Evolutionary conservation across 2,888 invertebrate genomes (phyloP).

Genomic region (Amblyjoppa fuscipennis): DNA sequence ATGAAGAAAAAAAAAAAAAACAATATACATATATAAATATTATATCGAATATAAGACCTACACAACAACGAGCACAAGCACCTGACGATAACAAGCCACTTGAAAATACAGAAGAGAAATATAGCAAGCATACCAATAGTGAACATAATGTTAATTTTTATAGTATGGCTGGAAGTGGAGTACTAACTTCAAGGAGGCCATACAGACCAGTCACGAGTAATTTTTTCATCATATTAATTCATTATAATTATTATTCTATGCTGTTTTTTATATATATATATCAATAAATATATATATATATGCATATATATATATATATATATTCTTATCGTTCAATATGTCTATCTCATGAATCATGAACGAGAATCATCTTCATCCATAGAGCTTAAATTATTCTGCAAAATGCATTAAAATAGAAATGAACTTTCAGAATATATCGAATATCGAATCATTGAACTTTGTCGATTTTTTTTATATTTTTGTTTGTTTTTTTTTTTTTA

Average conservation of each 20-base stretch:
- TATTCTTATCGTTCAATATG: slow-evolving; percentile 81
- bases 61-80: slow-evolving; percentile 64
- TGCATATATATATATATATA: slow-evolving; percentile 65
- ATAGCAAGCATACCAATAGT: slow-evolving; percentile 72
- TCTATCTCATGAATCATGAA: slow-evolving; percentile 80
- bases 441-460: slow-evolving; percentile 32
- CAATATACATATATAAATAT: slow-evolving; percentile 21
- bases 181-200: slow-evolving; percentile 98
- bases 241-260: slow-evolving; percentile 82
- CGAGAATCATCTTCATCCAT: slow-evolving; percentile 78
- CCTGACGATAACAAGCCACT: slow-evolving; percentile 58
- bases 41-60: slow-evolving; percentile 49
- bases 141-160: slow-evolving; percentile 85
- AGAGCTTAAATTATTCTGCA: slow-evolving; percentile 79
- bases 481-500: not conserved
- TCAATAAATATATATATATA: slow-evolving; percentile 68
- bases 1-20: slow-evolving; percentile 24
- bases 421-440: slow-evolving; percentile 59
- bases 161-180: slow-evolving; percentile 98
- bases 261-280: slow-evolving; percentile 75
- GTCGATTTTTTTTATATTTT: slow-evolving; percentile 18
- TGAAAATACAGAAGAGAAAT: slow-evolving; percentile 55
- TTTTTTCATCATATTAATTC: slow-evolving; percentile 82
- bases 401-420: slow-evolving; percentile 67
- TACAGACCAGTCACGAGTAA: slow-evolving; percentile 94